phyloP scores from a whole-genome alignment of 2,797 vertebrate species.

The Ispidina picta region DNA sequence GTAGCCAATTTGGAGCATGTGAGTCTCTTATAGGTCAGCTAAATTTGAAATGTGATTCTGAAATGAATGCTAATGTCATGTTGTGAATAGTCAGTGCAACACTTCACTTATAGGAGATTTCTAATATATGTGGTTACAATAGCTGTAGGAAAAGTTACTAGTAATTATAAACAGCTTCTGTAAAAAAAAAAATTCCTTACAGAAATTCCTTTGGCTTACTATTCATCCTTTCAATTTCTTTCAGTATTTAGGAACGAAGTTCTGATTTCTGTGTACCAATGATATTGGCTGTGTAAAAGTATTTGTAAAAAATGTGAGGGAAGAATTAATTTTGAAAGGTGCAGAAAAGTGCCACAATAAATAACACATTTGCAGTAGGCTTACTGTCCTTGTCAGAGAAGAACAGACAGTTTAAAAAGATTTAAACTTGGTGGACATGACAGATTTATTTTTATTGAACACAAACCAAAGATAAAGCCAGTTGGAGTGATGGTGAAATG shows the following conservation, averaged over 20 bases:
- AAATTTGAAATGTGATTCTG: not conserved
- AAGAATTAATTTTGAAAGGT: not conserved
- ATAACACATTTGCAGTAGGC: not conserved
- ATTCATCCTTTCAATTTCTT: not conserved
- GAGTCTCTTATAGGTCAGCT: not conserved
- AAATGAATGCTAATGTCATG: not conserved
- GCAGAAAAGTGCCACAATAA: not conserved
- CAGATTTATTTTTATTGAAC: conserved; percentile 7
- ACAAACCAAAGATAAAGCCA: not conserved
- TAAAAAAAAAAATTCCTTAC: not conserved
- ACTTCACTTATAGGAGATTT: not conserved
- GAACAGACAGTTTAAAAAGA: conserved; percentile 4
- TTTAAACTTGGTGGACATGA: not conserved
- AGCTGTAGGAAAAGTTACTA: not conserved
- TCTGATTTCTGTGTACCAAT: not conserved
- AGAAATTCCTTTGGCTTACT: not conserved
- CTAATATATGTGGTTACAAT: not conserved
- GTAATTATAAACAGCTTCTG: not conserved
- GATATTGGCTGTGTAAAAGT: not conserved
- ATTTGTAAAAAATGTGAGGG: not conserved
- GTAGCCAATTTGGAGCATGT: not conserved
- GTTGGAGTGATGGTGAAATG: not conserved
- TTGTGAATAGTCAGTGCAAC: not conserved
- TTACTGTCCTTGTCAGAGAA: not conserved
- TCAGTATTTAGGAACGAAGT: not conserved